Conservation (phyloP, 2,888 invertebrate species). For the Drosophila seclusa region DNA sequence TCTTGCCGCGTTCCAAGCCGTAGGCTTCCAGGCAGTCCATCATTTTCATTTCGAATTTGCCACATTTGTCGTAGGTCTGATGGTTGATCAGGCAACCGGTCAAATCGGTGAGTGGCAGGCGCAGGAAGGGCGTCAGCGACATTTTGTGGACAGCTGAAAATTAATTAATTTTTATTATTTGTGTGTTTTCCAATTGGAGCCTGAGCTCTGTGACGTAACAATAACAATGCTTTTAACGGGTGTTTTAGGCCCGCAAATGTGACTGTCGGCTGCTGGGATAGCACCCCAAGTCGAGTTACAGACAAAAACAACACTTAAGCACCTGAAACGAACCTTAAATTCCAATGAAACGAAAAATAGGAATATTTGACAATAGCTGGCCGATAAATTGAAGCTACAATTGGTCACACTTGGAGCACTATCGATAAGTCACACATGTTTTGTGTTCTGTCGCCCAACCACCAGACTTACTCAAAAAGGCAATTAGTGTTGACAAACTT, state of each 20-base stretch:
- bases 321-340: conserved; percentile 51
- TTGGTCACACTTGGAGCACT: conserved; percentile 25
- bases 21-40: conserved; percentile 93
- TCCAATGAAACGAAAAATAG: conserved; percentile 43
- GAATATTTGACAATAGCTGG: conserved; percentile 44
- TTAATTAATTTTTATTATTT: neutral
- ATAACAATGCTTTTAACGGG: conserved; percentile 46
- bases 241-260: rapidly evolving
- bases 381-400: conserved; percentile 19
- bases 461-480: neutral
- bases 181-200: conserved; percentile 3
- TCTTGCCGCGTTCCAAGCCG: conserved; percentile 88
- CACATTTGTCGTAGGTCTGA: conserved; percentile 89
- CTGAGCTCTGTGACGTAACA: conserved; percentile 77
- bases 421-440: neutral
- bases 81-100: conserved; percentile 88
- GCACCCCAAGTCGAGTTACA: neutral
- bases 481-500: conserved; percentile 31
- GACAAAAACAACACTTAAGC: neutral
- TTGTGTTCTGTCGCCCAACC: neutral
- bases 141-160: conserved; percentile 81
- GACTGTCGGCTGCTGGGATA: neutral
- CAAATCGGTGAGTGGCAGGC: conserved; percentile 90
- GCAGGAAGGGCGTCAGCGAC: conserved; percentile 88
- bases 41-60: conserved; percentile 88